Percentiles rank a stretch among this genome's conserved stretches.
Conservation (phyloP, 2,797 vertebrate genomes). For the Syngnathus rostellatus region DNA sequence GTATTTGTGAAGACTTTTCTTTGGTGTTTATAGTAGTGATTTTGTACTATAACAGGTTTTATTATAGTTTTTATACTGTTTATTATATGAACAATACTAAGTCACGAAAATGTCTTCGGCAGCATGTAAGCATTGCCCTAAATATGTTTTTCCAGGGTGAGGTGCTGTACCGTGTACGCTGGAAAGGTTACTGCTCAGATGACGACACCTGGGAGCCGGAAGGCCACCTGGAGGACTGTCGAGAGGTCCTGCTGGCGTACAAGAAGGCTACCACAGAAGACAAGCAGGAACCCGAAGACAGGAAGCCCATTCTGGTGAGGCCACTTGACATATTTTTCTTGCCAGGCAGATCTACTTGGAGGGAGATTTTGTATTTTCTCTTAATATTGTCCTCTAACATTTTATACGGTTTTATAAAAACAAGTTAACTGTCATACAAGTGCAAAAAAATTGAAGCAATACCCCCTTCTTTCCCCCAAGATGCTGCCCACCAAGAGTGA, state of each 20-base stretch:
- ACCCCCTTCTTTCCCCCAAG: background rate
- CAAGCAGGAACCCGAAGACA: constrained; percentile 74
- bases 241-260: constrained; percentile 88
- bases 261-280: constrained; percentile 73
- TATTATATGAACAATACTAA: background rate
- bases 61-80: no score
- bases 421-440: no score
- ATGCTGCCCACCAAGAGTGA: constrained; percentile 67
- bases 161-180: constrained; percentile 88
- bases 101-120: background rate
- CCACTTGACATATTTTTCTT: background rate
- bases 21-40: no score
- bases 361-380: no score
- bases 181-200: constrained; percentile 94
- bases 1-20: no score
- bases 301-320: constrained; percentile 69
- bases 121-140: background rate
- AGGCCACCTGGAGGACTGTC: constrained; percentile 88
- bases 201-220: constrained; percentile 98
- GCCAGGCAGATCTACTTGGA: no score
- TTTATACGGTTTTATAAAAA: no score
- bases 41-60: no score
- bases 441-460: no score
- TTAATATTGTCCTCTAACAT: no score
- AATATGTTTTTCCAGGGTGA: constrained; percentile 70